Percentiles rank a stretch among this genome's conserved stretches.
Conservation (phyloP, 2,113 vertebrate genomes). For the Myrmophylax atrothorax region DNA sequence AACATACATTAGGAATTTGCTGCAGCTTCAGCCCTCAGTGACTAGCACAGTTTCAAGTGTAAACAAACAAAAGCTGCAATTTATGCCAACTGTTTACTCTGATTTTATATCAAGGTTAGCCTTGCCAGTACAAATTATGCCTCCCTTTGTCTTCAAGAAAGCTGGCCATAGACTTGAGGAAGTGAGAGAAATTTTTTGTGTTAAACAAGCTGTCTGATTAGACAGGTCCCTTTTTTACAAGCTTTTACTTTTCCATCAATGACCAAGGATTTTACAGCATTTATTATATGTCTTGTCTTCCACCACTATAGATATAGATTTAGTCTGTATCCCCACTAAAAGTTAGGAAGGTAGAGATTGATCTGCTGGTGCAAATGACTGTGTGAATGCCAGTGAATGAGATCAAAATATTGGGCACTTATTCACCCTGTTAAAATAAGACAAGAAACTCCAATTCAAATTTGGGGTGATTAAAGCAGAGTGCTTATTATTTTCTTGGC, state of each 20-base stretch:
- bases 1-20: background rate
- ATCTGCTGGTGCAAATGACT: background rate
- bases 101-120: constrained; percentile 26
- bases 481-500: background rate
- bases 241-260: background rate
- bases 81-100: background rate
- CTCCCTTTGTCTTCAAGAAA: constrained; percentile 49
- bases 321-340: background rate
- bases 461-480: background rate
- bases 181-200: background rate
- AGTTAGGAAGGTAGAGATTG: background rate
- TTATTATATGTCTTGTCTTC: background rate
- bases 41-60: constrained; percentile 40
- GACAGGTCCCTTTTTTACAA: background rate
- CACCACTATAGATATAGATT: background rate
- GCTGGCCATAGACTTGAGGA: background rate
- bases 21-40: background rate
- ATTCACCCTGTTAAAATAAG: background rate
- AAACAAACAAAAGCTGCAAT: constrained; percentile 56
- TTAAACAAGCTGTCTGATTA: constrained; percentile 17
- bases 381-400: background rate
- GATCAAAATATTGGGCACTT: background rate
- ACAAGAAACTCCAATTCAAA: background rate
- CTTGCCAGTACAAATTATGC: constrained; percentile 29
- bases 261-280: background rate